These are phyloP conservation scores for Macrotrachela quadricornifera DNA, from an alignment of 1,140 invertebrate genomes.

Conservation along the genomic window DNA sequence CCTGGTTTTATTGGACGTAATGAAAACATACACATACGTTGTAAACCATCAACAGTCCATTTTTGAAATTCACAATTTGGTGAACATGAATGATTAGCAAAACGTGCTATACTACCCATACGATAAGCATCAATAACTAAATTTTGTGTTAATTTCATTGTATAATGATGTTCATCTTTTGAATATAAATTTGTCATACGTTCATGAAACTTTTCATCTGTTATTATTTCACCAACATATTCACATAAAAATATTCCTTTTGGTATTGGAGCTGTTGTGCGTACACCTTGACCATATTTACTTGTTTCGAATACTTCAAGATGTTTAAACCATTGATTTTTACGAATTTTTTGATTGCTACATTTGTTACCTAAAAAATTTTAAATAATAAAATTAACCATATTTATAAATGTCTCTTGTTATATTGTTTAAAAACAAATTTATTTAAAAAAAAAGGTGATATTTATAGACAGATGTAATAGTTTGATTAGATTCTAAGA, in stretches of 20 bases:
- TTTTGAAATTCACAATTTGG: constrained; percentile 95
- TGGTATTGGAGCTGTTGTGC: too few species aligned
- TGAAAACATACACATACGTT: constrained; percentile 86
- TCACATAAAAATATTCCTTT: constrained; percentile 78
- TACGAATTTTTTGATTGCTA: too few species aligned
- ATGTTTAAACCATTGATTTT: too few species aligned
- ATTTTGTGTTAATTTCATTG: constrained; percentile 83
- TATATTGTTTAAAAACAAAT: too few species aligned
- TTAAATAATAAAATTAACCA: too few species aligned
- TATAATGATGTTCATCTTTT: constrained; percentile 70
- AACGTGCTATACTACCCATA: constrained; percentile 72
- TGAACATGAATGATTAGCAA: constrained; percentile 94
- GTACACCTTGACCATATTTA: too few species aligned
- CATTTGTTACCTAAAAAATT: too few species aligned
- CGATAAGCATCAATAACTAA: constrained; percentile 82
- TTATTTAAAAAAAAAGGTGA: too few species aligned
- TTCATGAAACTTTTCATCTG: constrained; percentile 63
- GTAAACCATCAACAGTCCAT: constrained; percentile 90
- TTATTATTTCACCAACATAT: constrained; percentile 88
- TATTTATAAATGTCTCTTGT: too few species aligned
- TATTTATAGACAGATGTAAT: too few species aligned
- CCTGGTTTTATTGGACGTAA: constrained; percentile 52
- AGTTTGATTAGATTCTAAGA: too few species aligned
- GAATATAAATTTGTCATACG: constrained; percentile 66
- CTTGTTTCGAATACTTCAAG: too few species aligned